Evolutionary conservation across 1,140 invertebrate genomes (phyloP).

Genomic region (Diabrotica virgifera): DNA sequence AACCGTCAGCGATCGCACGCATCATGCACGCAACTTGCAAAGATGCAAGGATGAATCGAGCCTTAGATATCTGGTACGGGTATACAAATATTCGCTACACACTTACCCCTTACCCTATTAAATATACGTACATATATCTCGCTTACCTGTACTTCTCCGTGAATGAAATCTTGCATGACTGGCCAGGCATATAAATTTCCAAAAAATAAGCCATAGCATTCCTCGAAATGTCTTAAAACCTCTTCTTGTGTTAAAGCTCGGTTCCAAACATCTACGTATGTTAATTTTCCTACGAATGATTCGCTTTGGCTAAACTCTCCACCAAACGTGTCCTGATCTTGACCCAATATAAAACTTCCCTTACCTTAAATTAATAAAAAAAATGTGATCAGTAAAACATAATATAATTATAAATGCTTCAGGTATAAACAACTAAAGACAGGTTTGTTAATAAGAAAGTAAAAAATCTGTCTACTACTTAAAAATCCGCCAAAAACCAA

Average conservation of each 20-base stretch:
- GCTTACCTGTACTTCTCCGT: constrained; percentile 55
- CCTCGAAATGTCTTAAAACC: constrained; percentile 50
- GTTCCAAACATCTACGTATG: constrained; percentile 64
- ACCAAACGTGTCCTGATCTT: constrained; percentile 66
- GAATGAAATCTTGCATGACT: constrained; percentile 55
- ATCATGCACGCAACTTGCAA: too few relatives aligned
- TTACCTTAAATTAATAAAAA: constrained; percentile 41
- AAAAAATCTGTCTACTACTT: too few relatives aligned
- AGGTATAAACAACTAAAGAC: too few relatives aligned
- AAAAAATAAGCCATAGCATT: constrained; percentile 55
- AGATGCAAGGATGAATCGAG: too few relatives aligned
- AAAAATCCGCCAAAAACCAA: too few relatives aligned
- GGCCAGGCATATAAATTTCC: constrained; percentile 62
- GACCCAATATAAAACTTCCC: constrained; percentile 64
- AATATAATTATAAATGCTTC: neutral
- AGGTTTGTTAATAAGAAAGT: too few relatives aligned
- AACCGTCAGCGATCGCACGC: too few relatives aligned
- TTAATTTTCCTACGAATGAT: constrained; percentile 62
- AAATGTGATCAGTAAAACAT: neutral
- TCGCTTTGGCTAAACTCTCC: constrained; percentile 64
- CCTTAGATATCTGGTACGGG: too few relatives aligned
- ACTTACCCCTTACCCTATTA: too few relatives aligned
- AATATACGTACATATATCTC: too few relatives aligned
- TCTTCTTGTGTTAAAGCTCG: constrained; percentile 47
- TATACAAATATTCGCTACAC: too few relatives aligned